Percentiles rank a stretch among this genome's conserved stretches.
Conservation (phyloP, 2,113 vertebrate genomes). For the Ophthalmolycus amberensis region DNA sequence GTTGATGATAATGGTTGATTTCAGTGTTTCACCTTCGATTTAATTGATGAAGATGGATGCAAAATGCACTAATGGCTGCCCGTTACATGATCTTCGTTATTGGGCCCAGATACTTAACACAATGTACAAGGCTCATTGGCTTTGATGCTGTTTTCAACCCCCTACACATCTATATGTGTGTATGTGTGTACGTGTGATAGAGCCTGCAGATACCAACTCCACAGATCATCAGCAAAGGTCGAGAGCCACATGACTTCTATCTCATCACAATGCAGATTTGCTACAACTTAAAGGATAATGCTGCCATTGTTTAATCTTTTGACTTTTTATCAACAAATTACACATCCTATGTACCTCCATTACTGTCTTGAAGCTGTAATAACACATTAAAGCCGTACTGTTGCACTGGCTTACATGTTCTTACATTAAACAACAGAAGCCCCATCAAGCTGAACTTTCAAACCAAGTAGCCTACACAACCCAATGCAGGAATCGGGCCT, state of each 20-base stretch:
- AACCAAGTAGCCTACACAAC: too few species aligned
- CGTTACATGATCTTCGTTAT: neutral
- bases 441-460: too few species aligned
- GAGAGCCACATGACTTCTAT: neutral
- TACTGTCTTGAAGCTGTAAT: neutral
- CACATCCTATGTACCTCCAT: neutral
- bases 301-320: too few species aligned
- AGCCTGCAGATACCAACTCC: neutral
- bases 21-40: neutral
- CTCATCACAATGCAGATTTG: neutral
- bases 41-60: neutral
- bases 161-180: neutral
- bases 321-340: too few species aligned
- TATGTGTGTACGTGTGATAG: neutral
- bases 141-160: neutral
- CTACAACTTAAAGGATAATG: too few species aligned
- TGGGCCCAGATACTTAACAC: neutral
- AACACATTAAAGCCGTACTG: neutral
- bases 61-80: neutral
- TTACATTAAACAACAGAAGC: too few species aligned
- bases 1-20: neutral
- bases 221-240: constrained; percentile 1
- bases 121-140: neutral
- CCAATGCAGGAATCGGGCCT: too few species aligned
- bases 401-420: too few species aligned